Evolutionary conservation across 2,888 invertebrate genomes (phyloP).

Genomic region (Didymodactylos carnosus): DNA sequence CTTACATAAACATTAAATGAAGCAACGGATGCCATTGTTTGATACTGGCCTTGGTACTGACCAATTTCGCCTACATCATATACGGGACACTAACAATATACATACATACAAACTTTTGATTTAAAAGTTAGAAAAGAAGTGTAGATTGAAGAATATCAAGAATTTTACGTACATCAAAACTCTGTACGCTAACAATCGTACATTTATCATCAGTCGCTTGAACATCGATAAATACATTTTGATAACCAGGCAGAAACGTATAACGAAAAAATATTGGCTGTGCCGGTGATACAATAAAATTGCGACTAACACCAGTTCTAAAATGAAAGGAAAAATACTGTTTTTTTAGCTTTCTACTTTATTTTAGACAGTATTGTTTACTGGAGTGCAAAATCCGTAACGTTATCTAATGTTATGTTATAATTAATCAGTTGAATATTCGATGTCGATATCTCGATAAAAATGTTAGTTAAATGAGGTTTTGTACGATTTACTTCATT

Average conservation of each 20-base stretch:
- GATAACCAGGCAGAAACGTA: background rate
- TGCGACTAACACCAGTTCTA: background rate
- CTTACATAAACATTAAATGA: slow-evolving; percentile 12
- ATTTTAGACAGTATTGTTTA: background rate
- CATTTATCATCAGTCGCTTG: background rate
- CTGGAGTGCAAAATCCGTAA: background rate
- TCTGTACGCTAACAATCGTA: slow-evolving; percentile 10
- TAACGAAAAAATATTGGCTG: background rate
- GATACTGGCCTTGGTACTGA: slow-evolving; percentile 8
- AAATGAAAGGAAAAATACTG: background rate
- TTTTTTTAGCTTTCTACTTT: background rate
- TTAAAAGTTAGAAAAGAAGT: background rate
- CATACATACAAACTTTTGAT: background rate
- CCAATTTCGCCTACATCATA: slow-evolving; percentile 10
- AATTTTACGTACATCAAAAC: background rate
- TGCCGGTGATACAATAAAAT: background rate
- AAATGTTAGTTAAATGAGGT: background rate
- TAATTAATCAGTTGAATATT: background rate
- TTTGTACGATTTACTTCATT: background rate
- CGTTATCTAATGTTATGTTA: background rate
- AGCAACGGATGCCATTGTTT: slow-evolving; percentile 10
- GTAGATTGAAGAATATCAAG: background rate
- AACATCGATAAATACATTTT: background rate
- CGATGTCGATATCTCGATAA: background rate
- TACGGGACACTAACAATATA: slow-evolving; percentile 1